phyloP scores from a whole-genome alignment of 2,797 vertebrate genomes.

The Bothrops alternatus region DNA sequence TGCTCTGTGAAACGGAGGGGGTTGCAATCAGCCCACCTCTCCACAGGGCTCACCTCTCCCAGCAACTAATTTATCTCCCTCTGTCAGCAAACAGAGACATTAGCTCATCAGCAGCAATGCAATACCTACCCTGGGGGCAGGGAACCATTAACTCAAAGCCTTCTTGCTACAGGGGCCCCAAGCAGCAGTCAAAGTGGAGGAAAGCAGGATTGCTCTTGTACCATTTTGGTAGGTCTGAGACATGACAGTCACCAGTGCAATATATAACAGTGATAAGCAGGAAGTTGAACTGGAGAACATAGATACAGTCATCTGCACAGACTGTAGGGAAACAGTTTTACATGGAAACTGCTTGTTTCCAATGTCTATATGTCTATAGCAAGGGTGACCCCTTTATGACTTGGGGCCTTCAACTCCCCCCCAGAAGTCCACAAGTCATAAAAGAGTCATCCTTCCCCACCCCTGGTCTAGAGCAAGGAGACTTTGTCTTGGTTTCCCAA shows the following conservation, averaged over 20 bases:
- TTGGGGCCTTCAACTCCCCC: too few relatives aligned
- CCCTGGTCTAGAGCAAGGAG: background rate
- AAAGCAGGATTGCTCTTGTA: background rate
- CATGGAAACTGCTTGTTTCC: background rate
- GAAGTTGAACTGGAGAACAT: background rate
- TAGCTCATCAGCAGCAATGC: constrained; percentile 69
- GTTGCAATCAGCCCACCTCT: constrained; percentile 25
- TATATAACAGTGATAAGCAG: background rate
- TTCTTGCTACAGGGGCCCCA: background rate
- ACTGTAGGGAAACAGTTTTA: background rate
- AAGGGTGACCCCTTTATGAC: too few relatives aligned
- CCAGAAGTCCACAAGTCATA: background rate
- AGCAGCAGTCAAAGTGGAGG: background rate
- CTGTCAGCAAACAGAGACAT: constrained; percentile 64
- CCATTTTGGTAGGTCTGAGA: background rate
- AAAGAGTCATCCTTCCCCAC: background rate
- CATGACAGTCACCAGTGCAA: background rate
- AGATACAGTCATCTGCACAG: background rate
- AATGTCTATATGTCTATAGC: background rate
- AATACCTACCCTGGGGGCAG: constrained; percentile 31
- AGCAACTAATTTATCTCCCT: background rate
- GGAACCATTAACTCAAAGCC: constrained; percentile 34
- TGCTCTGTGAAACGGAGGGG: constrained; percentile 21
- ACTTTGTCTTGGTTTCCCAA: background rate
- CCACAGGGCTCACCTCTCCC: constrained; percentile 9